Evolutionary conservation across 1,140 invertebrate species (phyloP).

Genomic region (Papilio dardanus): DNA sequence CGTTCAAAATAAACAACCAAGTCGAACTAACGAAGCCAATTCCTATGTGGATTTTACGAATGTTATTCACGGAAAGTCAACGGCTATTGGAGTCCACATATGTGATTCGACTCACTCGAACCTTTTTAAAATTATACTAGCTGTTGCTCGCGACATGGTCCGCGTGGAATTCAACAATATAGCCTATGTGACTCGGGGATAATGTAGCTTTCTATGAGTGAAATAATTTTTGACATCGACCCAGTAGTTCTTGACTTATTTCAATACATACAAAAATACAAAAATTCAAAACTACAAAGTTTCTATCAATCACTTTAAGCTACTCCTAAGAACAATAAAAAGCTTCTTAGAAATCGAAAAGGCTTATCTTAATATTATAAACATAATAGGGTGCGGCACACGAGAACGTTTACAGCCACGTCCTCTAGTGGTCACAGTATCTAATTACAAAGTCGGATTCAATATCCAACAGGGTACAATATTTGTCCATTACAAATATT

Average conservation of each 20-base stretch:
- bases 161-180: too few species aligned
- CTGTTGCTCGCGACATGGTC: too few species aligned
- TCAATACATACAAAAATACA: too few species aligned
- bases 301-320: too few species aligned
- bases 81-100: neutral
- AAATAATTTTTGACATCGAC: too few species aligned
- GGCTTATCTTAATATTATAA: neutral
- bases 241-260: too few species aligned
- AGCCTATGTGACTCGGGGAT: too few species aligned
- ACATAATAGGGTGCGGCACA: neutral
- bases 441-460: neutral
- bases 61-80: neutral
- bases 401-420: neutral
- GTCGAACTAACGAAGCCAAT: conserved; percentile 61
- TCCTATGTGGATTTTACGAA: conserved; percentile 48
- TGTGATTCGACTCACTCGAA: neutral
- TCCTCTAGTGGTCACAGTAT: neutral
- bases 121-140: neutral
- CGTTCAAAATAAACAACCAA: conserved; percentile 72
- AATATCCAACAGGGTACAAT: neutral
- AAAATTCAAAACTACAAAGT: too few species aligned
- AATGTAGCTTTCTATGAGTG: too few species aligned
- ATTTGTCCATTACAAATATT: neutral
- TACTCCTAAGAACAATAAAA: neutral
- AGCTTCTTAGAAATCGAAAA: neutral